Percentiles rank a stretch among this genome's conserved stretches.
These are phyloP conservation scores for Notospermus geniculatus DNA, from an alignment of 1,140 invertebrate species.

Conservation along the genomic window DNA sequence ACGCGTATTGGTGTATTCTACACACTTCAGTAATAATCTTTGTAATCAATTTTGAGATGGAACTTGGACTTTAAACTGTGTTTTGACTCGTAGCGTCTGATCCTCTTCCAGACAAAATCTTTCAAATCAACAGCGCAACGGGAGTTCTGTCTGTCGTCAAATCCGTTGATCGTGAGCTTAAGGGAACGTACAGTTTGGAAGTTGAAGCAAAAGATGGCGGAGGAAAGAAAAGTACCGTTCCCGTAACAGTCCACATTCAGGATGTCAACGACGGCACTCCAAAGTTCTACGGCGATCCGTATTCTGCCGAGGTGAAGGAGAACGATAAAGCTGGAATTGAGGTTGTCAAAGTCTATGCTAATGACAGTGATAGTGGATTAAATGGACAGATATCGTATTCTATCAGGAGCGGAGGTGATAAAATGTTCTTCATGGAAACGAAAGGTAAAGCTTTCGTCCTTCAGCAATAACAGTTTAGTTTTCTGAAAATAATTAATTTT, in stretches of 20 bases:
- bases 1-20: too few species aligned
- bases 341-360: background rate
- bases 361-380: conserved; percentile 2
- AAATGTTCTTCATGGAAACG: too few species aligned
- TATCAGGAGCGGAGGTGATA: background rate
- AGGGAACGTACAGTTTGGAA: background rate
- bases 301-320: background rate
- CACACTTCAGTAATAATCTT: too few species aligned
- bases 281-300: background rate
- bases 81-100: too few species aligned
- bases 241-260: background rate
- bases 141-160: background rate
- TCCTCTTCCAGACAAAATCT: too few species aligned
- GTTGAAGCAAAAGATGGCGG: background rate
- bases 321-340: conserved; percentile 2
- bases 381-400: background rate
- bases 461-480: too few species aligned
- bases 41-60: too few species aligned
- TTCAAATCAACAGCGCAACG: background rate
- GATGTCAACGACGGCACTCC: conserved; percentile 7
- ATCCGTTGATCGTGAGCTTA: background rate
- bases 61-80: too few species aligned
- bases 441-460: too few species aligned
- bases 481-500: too few species aligned
- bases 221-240: background rate